Evolutionary conservation across 2,113 vertebrate genomes (phyloP).

Genomic region (Elephantulus edwardii): DNA sequence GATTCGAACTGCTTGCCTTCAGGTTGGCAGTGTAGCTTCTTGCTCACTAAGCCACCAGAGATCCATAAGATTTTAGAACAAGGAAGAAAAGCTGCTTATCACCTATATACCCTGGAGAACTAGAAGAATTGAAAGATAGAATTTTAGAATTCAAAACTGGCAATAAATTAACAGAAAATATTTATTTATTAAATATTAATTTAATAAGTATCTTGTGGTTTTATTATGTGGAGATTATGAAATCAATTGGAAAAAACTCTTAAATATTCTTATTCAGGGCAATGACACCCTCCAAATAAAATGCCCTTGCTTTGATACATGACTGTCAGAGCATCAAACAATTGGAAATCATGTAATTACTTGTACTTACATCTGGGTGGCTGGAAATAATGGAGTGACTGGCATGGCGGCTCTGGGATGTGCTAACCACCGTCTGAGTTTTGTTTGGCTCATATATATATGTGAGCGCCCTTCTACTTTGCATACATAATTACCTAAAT

Average conservation of each 20-base stretch:
- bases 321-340: conserved; percentile 29
- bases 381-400: conserved; percentile 52
- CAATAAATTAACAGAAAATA: not conserved
- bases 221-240: not conserved
- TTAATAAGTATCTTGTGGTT: not conserved
- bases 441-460: conserved; percentile 58
- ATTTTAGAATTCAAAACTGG: not conserved
- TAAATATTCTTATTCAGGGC: not conserved
- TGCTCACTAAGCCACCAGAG: too few relatives aligned
- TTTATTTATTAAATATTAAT: conserved; percentile 19
- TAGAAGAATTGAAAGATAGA: not conserved
- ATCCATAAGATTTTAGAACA: not conserved
- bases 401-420: conserved; percentile 64
- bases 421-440: conserved; percentile 59
- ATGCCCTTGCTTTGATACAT: not conserved
- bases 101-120: not conserved
- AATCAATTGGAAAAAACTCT: conserved; percentile 9
- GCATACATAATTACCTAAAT: conserved; percentile 71
- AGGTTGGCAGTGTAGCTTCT: too few relatives aligned
- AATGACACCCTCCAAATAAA: conserved; percentile 24
- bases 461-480: conserved; percentile 66
- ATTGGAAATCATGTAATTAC: conserved; percentile 24
- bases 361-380: conserved; percentile 73
- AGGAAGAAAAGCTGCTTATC: not conserved
- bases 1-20: too few relatives aligned